Percentiles rank a stretch among this genome's conserved stretches.
phyloP scores from a whole-genome alignment of 2,113 vertebrate species.

The Anhinga anhinga region DNA sequence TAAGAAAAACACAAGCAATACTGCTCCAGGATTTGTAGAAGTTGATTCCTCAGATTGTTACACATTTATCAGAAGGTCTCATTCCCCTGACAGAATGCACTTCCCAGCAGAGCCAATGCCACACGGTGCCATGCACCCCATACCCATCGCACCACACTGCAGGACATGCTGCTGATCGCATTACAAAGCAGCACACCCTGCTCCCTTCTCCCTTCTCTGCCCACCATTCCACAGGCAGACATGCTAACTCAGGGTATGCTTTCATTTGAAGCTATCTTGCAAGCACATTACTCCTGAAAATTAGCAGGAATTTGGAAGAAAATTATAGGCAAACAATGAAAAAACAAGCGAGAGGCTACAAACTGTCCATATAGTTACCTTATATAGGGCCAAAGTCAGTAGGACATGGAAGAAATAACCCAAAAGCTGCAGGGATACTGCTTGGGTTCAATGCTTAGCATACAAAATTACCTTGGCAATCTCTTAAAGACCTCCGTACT shows the following conservation, averaged over 20 bases:
- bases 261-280: not conserved
- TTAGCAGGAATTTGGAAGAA: not conserved
- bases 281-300: not conserved
- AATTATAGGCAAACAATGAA: not conserved
- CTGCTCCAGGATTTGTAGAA: fast-evolving
- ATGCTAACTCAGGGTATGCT: not conserved
- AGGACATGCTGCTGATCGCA: not conserved
- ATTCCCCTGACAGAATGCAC: fast-evolving
- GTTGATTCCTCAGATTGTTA: not conserved
- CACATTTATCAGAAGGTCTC: not conserved
- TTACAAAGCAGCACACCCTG: not conserved
- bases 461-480: not conserved
- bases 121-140: fast-evolving
- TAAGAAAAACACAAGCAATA: not conserved
- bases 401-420: not conserved
- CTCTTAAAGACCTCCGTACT: not conserved
- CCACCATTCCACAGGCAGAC: not conserved
- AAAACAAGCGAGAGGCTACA: not conserved
- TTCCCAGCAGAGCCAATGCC: not conserved
- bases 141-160: fast-evolving
- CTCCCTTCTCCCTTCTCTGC: not conserved
- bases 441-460: not conserved
- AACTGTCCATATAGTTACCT: not conserved
- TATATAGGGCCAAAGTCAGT: not conserved
- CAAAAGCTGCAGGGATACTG: not conserved